These are phyloP conservation scores for Platorchestia sp. DNA, from an alignment of 1,140 invertebrate species.

Conservation along the genomic window DNA sequence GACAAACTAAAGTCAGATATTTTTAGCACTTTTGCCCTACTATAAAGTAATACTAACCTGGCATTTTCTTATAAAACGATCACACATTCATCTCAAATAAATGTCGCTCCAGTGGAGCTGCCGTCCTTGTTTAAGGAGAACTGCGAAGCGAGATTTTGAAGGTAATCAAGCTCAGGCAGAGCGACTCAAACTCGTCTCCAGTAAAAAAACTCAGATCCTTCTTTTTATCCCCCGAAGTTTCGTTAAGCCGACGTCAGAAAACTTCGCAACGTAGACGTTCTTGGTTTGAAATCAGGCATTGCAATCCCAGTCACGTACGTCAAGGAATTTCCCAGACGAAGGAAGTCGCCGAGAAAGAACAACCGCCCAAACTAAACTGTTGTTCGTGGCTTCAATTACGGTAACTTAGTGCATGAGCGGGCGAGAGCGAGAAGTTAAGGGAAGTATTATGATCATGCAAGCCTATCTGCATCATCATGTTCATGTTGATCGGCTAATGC, in stretches of 20 bases:
- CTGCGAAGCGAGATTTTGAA: background rate
- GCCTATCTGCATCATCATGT: background rate
- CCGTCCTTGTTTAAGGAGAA: background rate
- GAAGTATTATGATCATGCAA: background rate
- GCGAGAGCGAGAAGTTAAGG: background rate
- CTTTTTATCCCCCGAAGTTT: constrained; percentile 15
- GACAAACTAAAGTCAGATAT: too few species aligned
- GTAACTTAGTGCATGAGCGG: background rate
- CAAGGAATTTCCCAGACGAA: background rate
- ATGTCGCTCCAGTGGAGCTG: background rate
- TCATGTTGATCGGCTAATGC: background rate
- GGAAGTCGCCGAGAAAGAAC: constrained; percentile 26
- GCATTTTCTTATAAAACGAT: background rate
- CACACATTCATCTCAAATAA: background rate
- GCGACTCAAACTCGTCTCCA: background rate
- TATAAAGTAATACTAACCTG: too few species aligned
- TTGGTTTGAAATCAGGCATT: constrained; percentile 12
- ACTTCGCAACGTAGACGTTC: constrained; percentile 28
- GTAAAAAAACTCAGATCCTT: constrained; percentile 1
- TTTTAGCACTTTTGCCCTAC: too few species aligned
- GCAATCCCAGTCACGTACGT: background rate
- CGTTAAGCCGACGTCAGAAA: constrained; percentile 30
- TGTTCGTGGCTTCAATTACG: constrained; percentile 16
- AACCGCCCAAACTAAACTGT: background rate
- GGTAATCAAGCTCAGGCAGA: constrained; percentile 24